phyloP scores from a whole-genome alignment of 2,888 invertebrate species.

The Chrysodeixis includens region DNA sequence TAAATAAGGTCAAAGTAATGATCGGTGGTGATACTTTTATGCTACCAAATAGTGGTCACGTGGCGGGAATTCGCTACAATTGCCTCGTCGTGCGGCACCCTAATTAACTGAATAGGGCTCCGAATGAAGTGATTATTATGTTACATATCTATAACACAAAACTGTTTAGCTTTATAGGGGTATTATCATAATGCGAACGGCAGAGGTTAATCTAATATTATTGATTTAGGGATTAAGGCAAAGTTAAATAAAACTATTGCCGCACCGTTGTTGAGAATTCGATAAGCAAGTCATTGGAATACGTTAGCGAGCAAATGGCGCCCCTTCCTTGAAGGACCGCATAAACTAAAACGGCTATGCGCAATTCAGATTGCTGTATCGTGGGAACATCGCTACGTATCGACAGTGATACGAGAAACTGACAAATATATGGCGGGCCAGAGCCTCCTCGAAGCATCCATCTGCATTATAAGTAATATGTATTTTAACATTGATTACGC shows the following conservation, averaged over 20 bases:
- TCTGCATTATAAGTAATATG: slow-evolving; percentile 48
- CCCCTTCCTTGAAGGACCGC: slow-evolving; percentile 64
- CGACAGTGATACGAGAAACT: slow-evolving; percentile 70
- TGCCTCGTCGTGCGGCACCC: slow-evolving; percentile 73
- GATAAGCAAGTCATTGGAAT: slow-evolving; percentile 59
- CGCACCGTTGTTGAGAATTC: slow-evolving; percentile 46
- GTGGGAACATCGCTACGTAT: slow-evolving; percentile 68
- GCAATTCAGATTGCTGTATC: slow-evolving; percentile 68
- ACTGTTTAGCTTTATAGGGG: slow-evolving; percentile 63
- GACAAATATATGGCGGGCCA: slow-evolving; percentile 65
- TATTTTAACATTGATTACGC: slow-evolving; percentile 62
- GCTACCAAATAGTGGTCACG: slow-evolving; percentile 86
- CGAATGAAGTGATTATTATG: slow-evolving; percentile 85
- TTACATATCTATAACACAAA: slow-evolving; percentile 73
- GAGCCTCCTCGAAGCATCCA: slow-evolving; percentile 57
- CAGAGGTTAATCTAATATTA: slow-evolving; percentile 25
- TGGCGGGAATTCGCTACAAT: slow-evolving; percentile 84
- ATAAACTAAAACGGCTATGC: slow-evolving; percentile 63
- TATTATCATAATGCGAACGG: slow-evolving; percentile 39
- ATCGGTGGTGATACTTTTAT: slow-evolving; percentile 79
- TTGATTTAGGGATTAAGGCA: slow-evolving; percentile 29
- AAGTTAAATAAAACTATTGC: slow-evolving; percentile 27
- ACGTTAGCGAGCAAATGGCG: slow-evolving; percentile 56
- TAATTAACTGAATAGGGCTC: slow-evolving; percentile 74
- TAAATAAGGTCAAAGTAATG: slow-evolving; percentile 82